Evolutionary conservation across 1,140 invertebrate genomes (phyloP).

Genomic region (Megalonaias nervosa): DNA sequence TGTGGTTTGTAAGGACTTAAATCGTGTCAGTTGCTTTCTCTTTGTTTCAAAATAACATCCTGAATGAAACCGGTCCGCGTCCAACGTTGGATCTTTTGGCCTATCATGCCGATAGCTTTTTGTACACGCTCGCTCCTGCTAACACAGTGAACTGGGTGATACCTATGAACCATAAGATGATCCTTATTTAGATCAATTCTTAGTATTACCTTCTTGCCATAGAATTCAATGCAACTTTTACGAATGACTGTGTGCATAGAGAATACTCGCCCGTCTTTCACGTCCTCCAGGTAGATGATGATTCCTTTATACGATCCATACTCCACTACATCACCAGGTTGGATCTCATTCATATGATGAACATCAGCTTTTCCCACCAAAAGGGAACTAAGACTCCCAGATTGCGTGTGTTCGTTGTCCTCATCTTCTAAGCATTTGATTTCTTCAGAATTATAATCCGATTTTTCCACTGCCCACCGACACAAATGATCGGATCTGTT

Average conservation of each 20-base stretch:
- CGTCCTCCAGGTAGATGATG: not conserved
- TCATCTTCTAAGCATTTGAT: not conserved
- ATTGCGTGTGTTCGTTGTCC: not conserved
- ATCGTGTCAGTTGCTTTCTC: no score
- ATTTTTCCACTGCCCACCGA: constrained; percentile 9
- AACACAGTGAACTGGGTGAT: constrained; percentile 8
- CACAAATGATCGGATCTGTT: constrained; percentile 24
- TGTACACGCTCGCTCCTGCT: not conserved
- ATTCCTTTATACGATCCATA: not conserved
- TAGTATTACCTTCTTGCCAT: not conserved
- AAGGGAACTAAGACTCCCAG: not conserved
- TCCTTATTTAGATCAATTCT: constrained; percentile 11
- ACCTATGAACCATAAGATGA: not conserved
- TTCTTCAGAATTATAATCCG: not conserved
- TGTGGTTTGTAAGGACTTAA: no score
- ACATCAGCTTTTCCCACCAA: constrained; percentile 2
- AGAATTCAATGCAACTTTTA: no score
- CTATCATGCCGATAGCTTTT: not conserved
- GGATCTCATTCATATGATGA: constrained; percentile 1
- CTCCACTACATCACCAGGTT: constrained; percentile 10
- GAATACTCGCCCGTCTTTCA: not conserved
- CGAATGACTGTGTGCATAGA: constrained; percentile 6
- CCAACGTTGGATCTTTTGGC: constrained; percentile 5
- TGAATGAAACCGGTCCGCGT: constrained; percentile 4
- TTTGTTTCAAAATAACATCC: not conserved